These are phyloP conservation scores for Leptodirus hochenwartii DNA, from an alignment of 2,888 invertebrate species.

Conservation along the genomic window DNA sequence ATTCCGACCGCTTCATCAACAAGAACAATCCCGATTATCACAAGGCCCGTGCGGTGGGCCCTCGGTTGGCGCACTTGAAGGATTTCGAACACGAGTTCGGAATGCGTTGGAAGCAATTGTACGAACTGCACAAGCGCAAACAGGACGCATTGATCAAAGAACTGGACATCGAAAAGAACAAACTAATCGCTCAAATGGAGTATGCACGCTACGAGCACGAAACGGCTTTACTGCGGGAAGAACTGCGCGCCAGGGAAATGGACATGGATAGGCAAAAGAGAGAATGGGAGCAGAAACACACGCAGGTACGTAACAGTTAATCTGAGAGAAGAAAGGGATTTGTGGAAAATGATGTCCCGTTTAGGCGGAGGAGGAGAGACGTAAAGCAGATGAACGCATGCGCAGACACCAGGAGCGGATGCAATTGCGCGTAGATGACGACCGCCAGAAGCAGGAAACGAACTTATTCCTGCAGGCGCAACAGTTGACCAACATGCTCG, in stretches of 20 bases:
- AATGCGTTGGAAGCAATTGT: slow-evolving; percentile 89
- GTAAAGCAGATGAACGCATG: slow-evolving; percentile 36
- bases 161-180: slow-evolving; percentile 75
- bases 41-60: too few species aligned
- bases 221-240: slow-evolving; percentile 83
- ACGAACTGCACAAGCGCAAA: slow-evolving; percentile 79
- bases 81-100: slow-evolving; percentile 95
- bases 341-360: slow-evolving; percentile 34
- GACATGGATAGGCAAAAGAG: slow-evolving; percentile 60
- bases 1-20: too few species aligned
- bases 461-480: slow-evolving; percentile 66
- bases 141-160: slow-evolving; percentile 77
- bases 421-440: slow-evolving; percentile 70
- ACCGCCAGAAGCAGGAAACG: slow-evolving; percentile 74
- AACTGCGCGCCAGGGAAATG: slow-evolving; percentile 66
- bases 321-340: slow-evolving; percentile 64
- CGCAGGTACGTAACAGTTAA: too few species aligned
- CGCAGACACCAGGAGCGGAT: slow-evolving; percentile 61
- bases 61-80: slow-evolving; percentile 71
- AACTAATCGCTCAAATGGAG: slow-evolving; percentile 92
- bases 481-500: slow-evolving; percentile 36
- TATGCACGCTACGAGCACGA: slow-evolving; percentile 92
- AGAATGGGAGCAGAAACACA: slow-evolving; percentile 30
- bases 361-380: slow-evolving; percentile 58
- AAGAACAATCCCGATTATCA: too few species aligned